phyloP scores from a whole-genome alignment of 1,140 invertebrate species.

The Listronotus bonariensis region DNA sequence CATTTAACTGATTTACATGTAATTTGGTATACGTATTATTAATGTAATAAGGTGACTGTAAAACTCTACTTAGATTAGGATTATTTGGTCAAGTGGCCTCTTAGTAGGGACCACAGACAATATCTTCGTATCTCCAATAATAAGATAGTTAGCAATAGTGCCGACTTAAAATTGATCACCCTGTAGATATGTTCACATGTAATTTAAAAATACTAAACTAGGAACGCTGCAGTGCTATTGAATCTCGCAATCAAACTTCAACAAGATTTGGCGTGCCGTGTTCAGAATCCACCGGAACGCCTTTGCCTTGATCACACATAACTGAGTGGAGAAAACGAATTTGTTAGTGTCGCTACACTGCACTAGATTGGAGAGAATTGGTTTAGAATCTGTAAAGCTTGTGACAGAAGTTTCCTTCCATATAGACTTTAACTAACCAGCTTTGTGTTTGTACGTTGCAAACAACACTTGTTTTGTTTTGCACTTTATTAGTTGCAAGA shows the following conservation, averaged over 20 bases:
- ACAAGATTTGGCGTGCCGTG: conserved; percentile 29
- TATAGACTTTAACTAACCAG: conserved; percentile 5
- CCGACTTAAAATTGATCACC: too few species aligned
- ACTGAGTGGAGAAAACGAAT: conserved; percentile 47
- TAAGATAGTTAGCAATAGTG: too few species aligned
- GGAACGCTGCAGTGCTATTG: conserved; percentile 16
- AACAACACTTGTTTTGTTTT: too few species aligned
- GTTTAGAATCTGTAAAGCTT: conserved; percentile 30
- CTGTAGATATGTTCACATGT: too few species aligned
- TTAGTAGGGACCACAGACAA: too few species aligned
- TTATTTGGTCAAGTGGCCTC: too few species aligned
- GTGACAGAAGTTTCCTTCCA: conserved; percentile 13
- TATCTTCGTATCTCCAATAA: too few species aligned
- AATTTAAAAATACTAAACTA: neutral
- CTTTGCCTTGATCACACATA: conserved; percentile 39
- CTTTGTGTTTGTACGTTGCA: neutral
- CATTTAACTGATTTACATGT: too few species aligned
- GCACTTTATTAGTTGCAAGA: too few species aligned
- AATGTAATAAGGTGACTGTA: too few species aligned
- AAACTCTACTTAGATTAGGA: too few species aligned
- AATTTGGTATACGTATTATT: too few species aligned
- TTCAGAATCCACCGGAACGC: conserved; percentile 30
- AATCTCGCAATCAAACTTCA: conserved; percentile 35
- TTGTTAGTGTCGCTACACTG: conserved; percentile 46
- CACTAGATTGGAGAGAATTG: conserved; percentile 41